Conservation (phyloP, 2,113 vertebrate genomes). For the Pholis gunnellus region DNA sequence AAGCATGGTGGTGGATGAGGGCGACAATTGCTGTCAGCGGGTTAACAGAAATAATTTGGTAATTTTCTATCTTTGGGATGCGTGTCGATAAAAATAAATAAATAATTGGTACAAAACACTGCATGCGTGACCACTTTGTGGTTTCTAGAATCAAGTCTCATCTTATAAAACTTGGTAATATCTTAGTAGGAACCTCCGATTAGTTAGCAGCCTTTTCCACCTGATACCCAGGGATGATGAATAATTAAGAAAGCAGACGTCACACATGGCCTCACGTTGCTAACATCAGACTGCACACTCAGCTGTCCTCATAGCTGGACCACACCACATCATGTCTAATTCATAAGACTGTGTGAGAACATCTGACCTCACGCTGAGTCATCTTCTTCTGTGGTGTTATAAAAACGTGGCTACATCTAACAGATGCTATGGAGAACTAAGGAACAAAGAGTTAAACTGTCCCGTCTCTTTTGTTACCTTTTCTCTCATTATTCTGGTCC, state of each 20-base stretch:
- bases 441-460: background rate
- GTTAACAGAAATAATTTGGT: background rate
- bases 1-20: background rate
- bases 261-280: slow-evolving; percentile 78
- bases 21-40: background rate
- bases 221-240: slow-evolving; percentile 73
- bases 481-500: background rate
- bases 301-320: slow-evolving; percentile 50
- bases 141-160: slow-evolving; percentile 13
- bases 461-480: background rate
- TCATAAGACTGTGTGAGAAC: slow-evolving; percentile 56
- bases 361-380: slow-evolving; percentile 65
- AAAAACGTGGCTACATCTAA: background rate
- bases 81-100: background rate
- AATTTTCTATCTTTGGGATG: background rate
- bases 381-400: background rate
- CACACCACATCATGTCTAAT: slow-evolving; percentile 75
- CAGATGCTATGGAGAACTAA: background rate
- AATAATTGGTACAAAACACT: background rate
- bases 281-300: slow-evolving; percentile 35
- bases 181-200: slow-evolving; percentile 16
- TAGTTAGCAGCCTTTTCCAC: slow-evolving; percentile 50
- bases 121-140: background rate
- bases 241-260: slow-evolving; percentile 78
- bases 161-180: slow-evolving; percentile 16